phyloP scores from a whole-genome alignment of 2,797 vertebrate species.

The Acanthis flammea region DNA sequence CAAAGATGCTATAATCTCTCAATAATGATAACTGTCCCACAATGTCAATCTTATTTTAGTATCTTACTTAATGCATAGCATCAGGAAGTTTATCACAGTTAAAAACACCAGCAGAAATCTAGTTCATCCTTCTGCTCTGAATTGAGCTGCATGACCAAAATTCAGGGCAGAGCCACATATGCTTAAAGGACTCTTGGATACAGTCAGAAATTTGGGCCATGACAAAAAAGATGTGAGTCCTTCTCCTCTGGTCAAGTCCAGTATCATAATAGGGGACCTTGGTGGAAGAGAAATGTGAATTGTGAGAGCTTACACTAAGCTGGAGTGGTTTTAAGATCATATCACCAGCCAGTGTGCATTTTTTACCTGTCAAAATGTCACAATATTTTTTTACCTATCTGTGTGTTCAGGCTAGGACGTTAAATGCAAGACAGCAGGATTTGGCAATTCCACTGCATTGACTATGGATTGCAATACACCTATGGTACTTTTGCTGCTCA shows the following conservation, averaged over 20 bases:
- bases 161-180: not conserved
- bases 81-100: not conserved
- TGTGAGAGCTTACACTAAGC: not conserved
- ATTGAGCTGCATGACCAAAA: not conserved
- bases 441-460: not conserved
- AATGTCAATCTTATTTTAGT: not conserved
- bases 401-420: not conserved
- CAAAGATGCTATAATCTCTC: not conserved
- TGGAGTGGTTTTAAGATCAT: not conserved
- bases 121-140: not conserved
- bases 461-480: not conserved
- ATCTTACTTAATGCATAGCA: not conserved
- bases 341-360: not conserved
- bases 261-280: not conserved
- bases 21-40: not conserved
- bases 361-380: not conserved
- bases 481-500: not conserved
- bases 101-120: not conserved
- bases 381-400: not conserved
- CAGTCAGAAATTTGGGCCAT: not conserved
- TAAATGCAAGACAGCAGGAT: not conserved
- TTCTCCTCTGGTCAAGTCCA: not conserved
- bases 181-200: not conserved
- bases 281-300: not conserved
- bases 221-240: not conserved